phyloP scores from a whole-genome alignment of 2,797 vertebrate genomes.

The Tangara arthus region DNA sequence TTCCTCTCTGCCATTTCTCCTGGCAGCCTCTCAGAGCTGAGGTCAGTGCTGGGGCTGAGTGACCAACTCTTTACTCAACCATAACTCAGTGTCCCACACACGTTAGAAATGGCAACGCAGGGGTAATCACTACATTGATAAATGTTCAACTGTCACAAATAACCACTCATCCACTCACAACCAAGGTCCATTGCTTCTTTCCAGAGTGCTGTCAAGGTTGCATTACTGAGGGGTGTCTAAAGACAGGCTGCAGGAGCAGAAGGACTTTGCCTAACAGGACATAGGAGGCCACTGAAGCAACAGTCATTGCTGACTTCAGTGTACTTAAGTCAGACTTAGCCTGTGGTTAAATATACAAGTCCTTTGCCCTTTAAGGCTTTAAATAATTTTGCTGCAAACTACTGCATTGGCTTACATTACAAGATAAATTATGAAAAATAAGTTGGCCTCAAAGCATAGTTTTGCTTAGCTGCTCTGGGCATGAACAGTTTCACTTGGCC shows the following conservation, averaged over 20 bases:
- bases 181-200: not conserved
- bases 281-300: not conserved
- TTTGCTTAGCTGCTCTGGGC: constrained; percentile 55
- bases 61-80: accelerated
- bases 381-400: constrained; percentile 53
- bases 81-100: not conserved
- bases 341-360: constrained; percentile 62
- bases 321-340: constrained; percentile 43
- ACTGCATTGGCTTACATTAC: constrained; percentile 60
- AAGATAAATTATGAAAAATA: constrained; percentile 63
- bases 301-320: not conserved
- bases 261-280: constrained; percentile 2
- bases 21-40: not conserved
- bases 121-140: not conserved
- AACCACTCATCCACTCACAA: not conserved
- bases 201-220: not conserved
- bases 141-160: not conserved
- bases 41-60: not conserved
- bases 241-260: not conserved
- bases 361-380: constrained; percentile 53
- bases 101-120: accelerated
- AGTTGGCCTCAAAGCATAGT: constrained; percentile 57
- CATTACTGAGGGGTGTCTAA: not conserved
- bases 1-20: not conserved
- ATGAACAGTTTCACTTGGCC: constrained; percentile 44